These are phyloP conservation scores for Orchestia grillus DNA, from an alignment of 1,140 invertebrate species.

Conservation along the genomic window DNA sequence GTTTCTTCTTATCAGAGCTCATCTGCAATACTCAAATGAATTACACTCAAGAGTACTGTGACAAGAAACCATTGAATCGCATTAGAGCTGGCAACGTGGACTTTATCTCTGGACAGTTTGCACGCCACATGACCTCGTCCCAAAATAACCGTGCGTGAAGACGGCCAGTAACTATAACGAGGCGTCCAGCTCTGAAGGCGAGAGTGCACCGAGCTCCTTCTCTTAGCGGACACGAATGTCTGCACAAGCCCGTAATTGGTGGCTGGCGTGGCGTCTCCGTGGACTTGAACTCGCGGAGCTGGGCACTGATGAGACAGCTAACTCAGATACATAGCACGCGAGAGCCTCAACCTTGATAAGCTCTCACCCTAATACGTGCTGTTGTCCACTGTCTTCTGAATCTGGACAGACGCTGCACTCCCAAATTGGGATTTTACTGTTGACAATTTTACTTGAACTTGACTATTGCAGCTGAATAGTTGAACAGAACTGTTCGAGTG, in stretches of 20 bases:
- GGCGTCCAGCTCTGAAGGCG: background rate
- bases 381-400: background rate
- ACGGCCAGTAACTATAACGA: background rate
- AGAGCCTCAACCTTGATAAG: background rate
- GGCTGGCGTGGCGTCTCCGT: background rate
- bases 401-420: background rate
- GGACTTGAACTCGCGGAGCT: background rate
- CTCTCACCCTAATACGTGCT: background rate
- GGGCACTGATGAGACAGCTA: background rate
- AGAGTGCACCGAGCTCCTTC: background rate
- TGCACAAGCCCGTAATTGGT: background rate
- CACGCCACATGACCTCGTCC: background rate
- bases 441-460: background rate
- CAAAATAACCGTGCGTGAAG: background rate
- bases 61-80: background rate
- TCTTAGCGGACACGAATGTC: background rate
- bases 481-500: background rate
- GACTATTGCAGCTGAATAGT: background rate
- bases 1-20: no score
- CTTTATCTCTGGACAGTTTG: background rate
- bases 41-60: background rate
- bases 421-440: background rate
- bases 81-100: background rate
- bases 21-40: background rate
- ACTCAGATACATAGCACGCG: slow-evolving; percentile 17